phyloP scores from a whole-genome alignment of 2,888 invertebrate genomes.

The Cataglyphis rosenhaueri region DNA sequence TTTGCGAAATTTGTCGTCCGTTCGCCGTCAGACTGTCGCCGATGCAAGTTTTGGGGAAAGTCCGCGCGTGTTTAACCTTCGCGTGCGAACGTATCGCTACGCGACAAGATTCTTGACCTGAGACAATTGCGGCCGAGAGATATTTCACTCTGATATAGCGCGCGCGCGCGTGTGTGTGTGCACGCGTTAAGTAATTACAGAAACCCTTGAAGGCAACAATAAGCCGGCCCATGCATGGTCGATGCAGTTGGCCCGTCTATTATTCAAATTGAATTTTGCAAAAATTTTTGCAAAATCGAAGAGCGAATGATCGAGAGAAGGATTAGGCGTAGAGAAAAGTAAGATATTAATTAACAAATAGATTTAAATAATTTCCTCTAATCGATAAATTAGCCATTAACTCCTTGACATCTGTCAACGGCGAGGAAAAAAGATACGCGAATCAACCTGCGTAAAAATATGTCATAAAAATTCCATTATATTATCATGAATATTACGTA shows the following conservation, averaged over 20 bases:
- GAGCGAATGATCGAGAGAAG: neutral
- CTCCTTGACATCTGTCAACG: neutral
- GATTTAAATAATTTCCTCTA: neutral
- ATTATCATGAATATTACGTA: neutral
- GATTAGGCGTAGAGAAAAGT: neutral
- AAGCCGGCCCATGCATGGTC: neutral
- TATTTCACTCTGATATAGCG: conserved; percentile 46
- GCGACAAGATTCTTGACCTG: conserved; percentile 55
- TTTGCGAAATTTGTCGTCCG: conserved; percentile 51
- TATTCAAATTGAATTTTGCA: conserved; percentile 45
- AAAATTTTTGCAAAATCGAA: neutral
- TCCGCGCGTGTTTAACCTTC: conserved; percentile 45
- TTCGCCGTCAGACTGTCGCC: conserved; percentile 49
- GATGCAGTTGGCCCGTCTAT: conserved; percentile 35
- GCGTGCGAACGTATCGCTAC: conserved; percentile 46
- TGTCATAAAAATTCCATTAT: neutral
- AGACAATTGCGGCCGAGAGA: conserved; percentile 49
- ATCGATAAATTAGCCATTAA: neutral
- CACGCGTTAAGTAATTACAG: conserved; percentile 50
- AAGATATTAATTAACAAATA: neutral
- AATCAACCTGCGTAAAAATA: neutral
- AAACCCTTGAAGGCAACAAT: conserved; percentile 44
- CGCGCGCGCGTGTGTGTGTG: neutral
- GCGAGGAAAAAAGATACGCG: too few relatives aligned
- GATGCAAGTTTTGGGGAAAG: conserved; percentile 54